These are phyloP conservation scores for Anabacerthia variegaticeps DNA, from an alignment of 2,797 vertebrate genomes.

Conservation along the genomic window DNA sequence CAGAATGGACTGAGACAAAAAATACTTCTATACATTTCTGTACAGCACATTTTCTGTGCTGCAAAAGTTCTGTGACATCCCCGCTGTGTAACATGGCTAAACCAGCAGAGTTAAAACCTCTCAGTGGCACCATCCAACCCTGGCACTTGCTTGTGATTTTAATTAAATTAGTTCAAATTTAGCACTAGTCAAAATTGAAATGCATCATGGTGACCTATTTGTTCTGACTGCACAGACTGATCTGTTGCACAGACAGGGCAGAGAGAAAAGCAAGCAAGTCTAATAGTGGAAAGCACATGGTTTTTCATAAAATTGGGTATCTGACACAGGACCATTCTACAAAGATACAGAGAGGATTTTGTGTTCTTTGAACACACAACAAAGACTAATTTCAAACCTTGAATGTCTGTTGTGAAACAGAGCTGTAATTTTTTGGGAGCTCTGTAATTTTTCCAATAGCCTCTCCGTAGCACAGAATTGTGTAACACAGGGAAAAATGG, in stretches of 20 bases:
- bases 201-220: not conserved
- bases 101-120: not conserved
- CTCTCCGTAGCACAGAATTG: not conserved
- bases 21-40: not conserved
- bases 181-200: not conserved
- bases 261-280: not conserved
- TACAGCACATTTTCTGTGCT: not conserved
- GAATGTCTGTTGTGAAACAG: not conserved
- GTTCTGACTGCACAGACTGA: not conserved
- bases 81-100: not conserved
- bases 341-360: not conserved
- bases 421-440: not conserved
- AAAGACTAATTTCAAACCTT: not conserved
- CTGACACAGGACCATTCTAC: not conserved
- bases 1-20: not conserved
- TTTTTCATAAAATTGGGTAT: not conserved
- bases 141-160: not conserved
- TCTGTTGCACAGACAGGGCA: not conserved
- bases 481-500: not conserved
- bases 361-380: not conserved
- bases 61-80: not conserved
- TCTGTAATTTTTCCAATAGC: not conserved
- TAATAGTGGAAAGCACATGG: not conserved
- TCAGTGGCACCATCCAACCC: rapidly evolving
- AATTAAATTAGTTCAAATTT: not conserved